Evolutionary conservation across 2,113 vertebrate species (phyloP).

Genomic region (Conger conger): DNA sequence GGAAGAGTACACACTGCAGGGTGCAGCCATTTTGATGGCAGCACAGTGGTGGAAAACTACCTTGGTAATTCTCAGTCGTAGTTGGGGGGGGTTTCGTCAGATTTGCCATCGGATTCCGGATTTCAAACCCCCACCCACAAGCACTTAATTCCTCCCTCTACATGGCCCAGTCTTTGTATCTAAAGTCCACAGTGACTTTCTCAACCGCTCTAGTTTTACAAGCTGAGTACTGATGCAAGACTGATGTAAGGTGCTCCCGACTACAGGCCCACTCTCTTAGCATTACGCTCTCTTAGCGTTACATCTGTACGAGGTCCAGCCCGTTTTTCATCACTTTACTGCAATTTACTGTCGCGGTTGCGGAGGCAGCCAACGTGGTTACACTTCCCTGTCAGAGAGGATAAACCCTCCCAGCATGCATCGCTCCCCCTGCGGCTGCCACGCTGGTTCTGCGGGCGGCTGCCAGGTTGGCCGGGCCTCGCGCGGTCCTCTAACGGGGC

Average conservation of each 20-base stretch:
- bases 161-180: not conserved
- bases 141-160: too few species aligned
- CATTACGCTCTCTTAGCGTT: too few species aligned
- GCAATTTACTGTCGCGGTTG: constrained; percentile 50
- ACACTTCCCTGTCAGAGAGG: constrained; percentile 44
- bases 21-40: not conserved
- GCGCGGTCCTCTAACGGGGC: not conserved
- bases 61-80: too few species aligned
- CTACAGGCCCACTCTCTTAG: too few species aligned
- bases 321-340: constrained; percentile 31
- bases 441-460: constrained; percentile 61
- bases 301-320: not conserved
- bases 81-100: too few species aligned
- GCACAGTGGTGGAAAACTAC: too few species aligned
- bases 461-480: constrained; percentile 42
- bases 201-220: not conserved
- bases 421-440: constrained; percentile 55
- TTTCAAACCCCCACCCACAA: too few species aligned
- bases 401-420: constrained; percentile 69
- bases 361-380: constrained; percentile 59
- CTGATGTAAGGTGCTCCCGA: too few species aligned
- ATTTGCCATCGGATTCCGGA: too few species aligned
- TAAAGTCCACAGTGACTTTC: not conserved
- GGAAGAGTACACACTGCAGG: not conserved
- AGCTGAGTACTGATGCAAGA: not conserved